phyloP scores from a whole-genome alignment of 1,140 invertebrate species.

The Trissolcus basalis region DNA sequence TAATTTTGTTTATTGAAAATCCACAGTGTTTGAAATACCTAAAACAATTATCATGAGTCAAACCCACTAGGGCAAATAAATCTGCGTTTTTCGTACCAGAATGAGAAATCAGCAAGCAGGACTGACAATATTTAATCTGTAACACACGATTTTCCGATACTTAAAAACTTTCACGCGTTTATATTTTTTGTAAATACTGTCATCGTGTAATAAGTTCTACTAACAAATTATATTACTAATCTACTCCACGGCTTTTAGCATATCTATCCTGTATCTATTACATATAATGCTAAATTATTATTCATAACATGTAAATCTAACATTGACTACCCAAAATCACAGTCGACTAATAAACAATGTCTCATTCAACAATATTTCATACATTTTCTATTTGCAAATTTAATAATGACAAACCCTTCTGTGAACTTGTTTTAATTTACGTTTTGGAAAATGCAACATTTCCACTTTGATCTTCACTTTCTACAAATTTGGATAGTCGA shows the following conservation, averaged over 20 bases:
- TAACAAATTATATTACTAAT: conserved; percentile 45
- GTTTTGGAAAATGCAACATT: not conserved
- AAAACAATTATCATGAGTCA: no score
- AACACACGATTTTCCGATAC: conserved; percentile 45
- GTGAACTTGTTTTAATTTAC: no score
- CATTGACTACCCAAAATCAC: conserved; percentile 34
- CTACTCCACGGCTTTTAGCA: conserved; percentile 42
- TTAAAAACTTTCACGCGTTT: conserved; percentile 38
- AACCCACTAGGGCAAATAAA: no score
- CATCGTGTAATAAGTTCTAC: conserved; percentile 49
- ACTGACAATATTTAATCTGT: conserved; percentile 54
- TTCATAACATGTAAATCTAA: conserved; percentile 43
- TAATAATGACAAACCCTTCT: not conserved
- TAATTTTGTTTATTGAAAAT: conserved; percentile 13
- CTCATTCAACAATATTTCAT: conserved; percentile 21
- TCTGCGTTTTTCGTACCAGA: conserved; percentile 19
- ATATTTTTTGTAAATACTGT: conserved; percentile 54
- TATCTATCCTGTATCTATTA: conserved; percentile 40
- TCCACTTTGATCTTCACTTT: not conserved
- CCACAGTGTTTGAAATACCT: no score
- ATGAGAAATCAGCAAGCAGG: conserved; percentile 21
- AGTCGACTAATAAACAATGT: conserved; percentile 48
- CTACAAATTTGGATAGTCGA: not conserved
- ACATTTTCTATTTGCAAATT: not conserved
- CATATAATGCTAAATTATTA: conserved; percentile 33